phyloP scores from a whole-genome alignment of 2,888 invertebrate genomes.

The Morpho achilles region DNA sequence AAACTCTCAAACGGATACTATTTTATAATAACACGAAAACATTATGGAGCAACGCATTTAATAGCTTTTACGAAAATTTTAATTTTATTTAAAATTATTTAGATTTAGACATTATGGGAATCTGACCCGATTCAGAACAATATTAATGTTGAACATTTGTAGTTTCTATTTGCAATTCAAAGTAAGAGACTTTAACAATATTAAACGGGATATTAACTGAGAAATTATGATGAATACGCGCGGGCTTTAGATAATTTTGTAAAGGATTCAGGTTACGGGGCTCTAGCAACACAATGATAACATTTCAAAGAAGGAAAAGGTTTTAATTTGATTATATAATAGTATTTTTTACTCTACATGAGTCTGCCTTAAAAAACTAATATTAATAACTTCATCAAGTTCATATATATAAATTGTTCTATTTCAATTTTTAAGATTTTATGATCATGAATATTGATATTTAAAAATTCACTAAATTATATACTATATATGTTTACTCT shows the following conservation, averaged over 20 bases:
- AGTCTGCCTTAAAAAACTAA: no score
- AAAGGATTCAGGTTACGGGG: constrained; percentile 1
- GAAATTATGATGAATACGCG: constrained; percentile 26
- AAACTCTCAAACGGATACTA: no score
- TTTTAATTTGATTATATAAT: constrained; percentile 1
- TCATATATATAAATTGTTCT: no score
- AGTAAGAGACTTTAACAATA: constrained; percentile 18
- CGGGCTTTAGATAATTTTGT: constrained; percentile 13
- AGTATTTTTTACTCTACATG: no score
- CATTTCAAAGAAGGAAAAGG: neutral
- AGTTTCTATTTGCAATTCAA: constrained; percentile 25
- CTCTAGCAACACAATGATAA: constrained; percentile 1
- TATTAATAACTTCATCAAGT: no score
- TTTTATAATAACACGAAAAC: no score
- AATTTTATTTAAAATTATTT: constrained; percentile 5
- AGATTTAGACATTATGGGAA: constrained; percentile 1
- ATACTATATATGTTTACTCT: no score
- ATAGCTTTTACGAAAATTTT: neutral
- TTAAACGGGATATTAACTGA: constrained; percentile 11
- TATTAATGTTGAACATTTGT: constrained; percentile 14
- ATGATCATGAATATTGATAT: no score
- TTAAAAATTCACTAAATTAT: no score
- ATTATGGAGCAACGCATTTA: no score
- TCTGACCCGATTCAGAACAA: constrained; percentile 8
- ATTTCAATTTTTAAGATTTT: no score